phyloP scores from a whole-genome alignment of 2,113 vertebrate genomes.

The Triplophysa dalaica region DNA sequence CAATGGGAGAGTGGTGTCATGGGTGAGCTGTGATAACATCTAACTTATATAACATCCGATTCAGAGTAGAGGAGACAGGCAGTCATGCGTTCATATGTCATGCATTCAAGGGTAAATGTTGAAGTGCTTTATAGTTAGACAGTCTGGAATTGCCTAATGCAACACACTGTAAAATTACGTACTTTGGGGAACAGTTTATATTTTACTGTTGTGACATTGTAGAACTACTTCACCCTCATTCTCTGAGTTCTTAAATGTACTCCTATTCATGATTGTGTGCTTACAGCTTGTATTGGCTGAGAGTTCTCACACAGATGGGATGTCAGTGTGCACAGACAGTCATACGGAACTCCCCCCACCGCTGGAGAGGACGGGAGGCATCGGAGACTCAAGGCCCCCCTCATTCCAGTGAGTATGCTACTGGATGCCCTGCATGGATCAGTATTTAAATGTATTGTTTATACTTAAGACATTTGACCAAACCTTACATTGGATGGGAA shows the following conservation, averaged over 20 bases:
- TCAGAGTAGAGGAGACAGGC: slow-evolving; percentile 10
- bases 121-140: neutral
- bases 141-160: neutral
- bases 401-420: slow-evolving; percentile 89
- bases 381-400: slow-evolving; percentile 92
- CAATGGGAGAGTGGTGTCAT: slow-evolving; percentile 96
- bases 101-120: neutral
- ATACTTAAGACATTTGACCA: too few species aligned
- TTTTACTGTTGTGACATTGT: too few species aligned
- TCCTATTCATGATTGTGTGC: neutral
- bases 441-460: too few species aligned
- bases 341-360: slow-evolving; percentile 86
- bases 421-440: too few species aligned
- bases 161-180: neutral
- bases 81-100: slow-evolving; percentile 21
- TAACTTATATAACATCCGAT: slow-evolving; percentile 24
- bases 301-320: slow-evolving; percentile 87
- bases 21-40: slow-evolving; percentile 77
- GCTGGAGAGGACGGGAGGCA: slow-evolving; percentile 91
- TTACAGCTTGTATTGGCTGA: slow-evolving; percentile 86
- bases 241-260: neutral
- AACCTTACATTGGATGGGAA: too few species aligned
- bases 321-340: slow-evolving; percentile 92
- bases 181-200: too few species aligned
- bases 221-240: too few species aligned